Evolutionary conservation across 2,888 invertebrate species (phyloP).

Genomic region (Platerodrilus igneus): DNA sequence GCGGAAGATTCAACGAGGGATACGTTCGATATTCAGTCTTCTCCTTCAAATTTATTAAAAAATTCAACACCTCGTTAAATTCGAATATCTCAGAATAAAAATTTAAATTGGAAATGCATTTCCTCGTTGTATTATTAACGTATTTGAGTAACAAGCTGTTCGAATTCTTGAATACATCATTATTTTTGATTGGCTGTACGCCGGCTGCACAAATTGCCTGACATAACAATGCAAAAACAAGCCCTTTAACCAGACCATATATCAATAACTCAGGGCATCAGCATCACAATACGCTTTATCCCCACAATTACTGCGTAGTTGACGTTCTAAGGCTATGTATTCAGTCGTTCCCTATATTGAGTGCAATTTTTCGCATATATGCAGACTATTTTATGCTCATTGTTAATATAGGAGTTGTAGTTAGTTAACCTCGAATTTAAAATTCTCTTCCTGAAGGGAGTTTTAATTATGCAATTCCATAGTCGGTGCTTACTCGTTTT

Average conservation of each 20-base stretch:
- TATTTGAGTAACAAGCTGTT: conserved; percentile 26
- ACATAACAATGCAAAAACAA: conserved; percentile 25
- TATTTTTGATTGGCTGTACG: conserved; percentile 28
- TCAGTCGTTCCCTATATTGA: no score
- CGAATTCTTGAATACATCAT: conserved; percentile 28
- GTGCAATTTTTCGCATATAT: no score
- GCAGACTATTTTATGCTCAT: no score
- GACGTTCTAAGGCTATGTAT: no score
- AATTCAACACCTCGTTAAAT: conserved; percentile 29
- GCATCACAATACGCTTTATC: no score
- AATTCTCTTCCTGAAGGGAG: no score
- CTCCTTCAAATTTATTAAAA: conserved; percentile 24
- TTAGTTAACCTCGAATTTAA: no score
- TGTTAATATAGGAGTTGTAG: no score
- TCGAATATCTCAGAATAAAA: conserved; percentile 25
- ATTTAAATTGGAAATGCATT: conserved; percentile 29
- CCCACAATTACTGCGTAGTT: no score
- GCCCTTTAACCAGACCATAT: conserved; percentile 1
- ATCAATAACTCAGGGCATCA: no score
- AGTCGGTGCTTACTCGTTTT: no score
- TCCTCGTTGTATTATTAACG: conserved; percentile 25
- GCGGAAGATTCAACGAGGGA: conserved; percentile 18
- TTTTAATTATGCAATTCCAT: no score
- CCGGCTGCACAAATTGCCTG: conserved; percentile 24
- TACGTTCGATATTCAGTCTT: conserved; percentile 20